Conservation (phyloP, 2,113 vertebrate species). For the Tachysurus vachellii region DNA sequence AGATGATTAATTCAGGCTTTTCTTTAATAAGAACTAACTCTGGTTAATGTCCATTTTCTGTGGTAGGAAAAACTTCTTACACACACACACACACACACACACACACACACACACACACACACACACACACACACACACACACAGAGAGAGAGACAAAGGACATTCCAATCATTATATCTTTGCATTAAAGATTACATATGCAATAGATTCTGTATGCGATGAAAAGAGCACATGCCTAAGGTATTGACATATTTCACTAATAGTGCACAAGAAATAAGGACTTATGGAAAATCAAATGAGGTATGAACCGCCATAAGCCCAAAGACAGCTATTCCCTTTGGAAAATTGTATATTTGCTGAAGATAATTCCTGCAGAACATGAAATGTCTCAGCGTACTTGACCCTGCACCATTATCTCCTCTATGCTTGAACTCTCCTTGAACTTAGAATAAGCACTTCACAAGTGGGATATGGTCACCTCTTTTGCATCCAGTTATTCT, state of each 20-base stretch:
- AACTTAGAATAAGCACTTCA: conserved; percentile 85
- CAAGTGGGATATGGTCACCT: conserved; percentile 82
- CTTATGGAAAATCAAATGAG: conserved; percentile 87
- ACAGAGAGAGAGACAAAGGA: neutral
- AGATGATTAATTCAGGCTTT: neutral
- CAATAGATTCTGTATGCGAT: conserved; percentile 40
- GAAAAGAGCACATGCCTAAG: conserved; percentile 71
- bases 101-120: neutral
- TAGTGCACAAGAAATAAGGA: conserved; percentile 76
- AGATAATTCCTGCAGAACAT: conserved; percentile 86
- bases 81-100: neutral
- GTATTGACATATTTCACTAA: conserved; percentile 73
- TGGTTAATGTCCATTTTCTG: conserved; percentile 28
- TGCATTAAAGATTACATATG: conserved; percentile 58
- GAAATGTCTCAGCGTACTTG: conserved; percentile 85
- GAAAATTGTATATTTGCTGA: conserved; percentile 93
- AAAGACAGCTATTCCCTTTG: conserved; percentile 89
- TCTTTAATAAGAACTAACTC: neutral
- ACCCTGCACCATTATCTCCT: conserved; percentile 82
- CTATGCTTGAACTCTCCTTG: conserved; percentile 99
- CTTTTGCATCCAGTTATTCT: conserved; percentile 98
- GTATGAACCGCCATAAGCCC: conserved; percentile 89
- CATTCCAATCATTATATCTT: conserved; percentile 57
- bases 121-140: neutral
- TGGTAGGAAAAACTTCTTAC: neutral